A percentile compares a stretch with the other conserved stretches of the same genome.
Evolutionary conservation across 1,140 invertebrate genomes (phyloP).

Genomic region (Monochamus saltuarius): DNA sequence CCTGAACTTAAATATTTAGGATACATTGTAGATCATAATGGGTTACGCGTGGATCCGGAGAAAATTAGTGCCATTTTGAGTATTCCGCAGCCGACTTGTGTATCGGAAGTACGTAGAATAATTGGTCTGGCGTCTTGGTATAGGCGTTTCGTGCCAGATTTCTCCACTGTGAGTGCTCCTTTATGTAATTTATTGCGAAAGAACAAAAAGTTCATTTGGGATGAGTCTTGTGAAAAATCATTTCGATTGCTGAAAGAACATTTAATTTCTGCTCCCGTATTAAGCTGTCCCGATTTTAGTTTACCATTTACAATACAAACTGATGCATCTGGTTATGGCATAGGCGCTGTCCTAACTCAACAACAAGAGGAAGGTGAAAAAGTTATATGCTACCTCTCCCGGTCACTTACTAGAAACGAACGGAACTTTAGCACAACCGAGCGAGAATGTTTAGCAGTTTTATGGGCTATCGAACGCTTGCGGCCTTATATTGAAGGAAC

Average conservation of each 20-base stretch:
- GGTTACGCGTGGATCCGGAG: constrained; percentile 13
- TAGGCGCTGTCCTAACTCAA: constrained; percentile 5
- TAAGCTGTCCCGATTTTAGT: constrained; percentile 41
- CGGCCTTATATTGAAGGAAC: constrained; percentile 47
- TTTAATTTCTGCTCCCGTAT: constrained; percentile 37
- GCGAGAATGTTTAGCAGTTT: constrained; percentile 51
- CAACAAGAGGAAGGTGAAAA: constrained; percentile 38
- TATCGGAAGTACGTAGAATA: too few relatives aligned
- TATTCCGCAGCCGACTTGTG: constrained; percentile 10
- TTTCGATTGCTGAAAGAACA: neutral
- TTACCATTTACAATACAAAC: constrained; percentile 34
- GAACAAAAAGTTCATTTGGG: constrained; percentile 1
- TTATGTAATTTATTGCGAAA: constrained; percentile 27
- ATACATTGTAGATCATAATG: constrained; percentile 40
- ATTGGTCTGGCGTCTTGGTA: too few relatives aligned
- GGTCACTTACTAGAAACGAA: constrained; percentile 44
- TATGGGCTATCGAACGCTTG: constrained; percentile 48
- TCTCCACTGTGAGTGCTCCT: constrained; percentile 47
- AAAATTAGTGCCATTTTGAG: too few relatives aligned
- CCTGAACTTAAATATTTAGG: constrained; percentile 43
- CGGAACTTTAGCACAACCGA: constrained; percentile 49
- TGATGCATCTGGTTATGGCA: constrained; percentile 24
- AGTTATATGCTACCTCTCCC: constrained; percentile 53
- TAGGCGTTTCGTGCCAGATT: constrained; percentile 46
- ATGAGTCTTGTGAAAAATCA: neutral